Evolutionary conservation across 2,888 invertebrate species (phyloP), one percentile per base, ranked within the genome.

Genomic region (Eilema caniola): DNA sequence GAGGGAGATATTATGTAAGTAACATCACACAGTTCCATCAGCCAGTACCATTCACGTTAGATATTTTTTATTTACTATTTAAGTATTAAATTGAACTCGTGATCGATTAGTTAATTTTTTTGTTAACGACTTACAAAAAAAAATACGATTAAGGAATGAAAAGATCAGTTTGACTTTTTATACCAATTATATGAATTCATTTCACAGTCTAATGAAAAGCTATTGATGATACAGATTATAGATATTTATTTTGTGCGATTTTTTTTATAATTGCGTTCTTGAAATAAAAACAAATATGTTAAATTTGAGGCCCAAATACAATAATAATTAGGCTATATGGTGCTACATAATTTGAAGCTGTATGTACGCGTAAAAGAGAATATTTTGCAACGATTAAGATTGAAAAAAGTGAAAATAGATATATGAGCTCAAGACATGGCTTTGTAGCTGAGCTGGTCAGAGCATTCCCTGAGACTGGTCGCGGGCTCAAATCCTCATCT

Each of bases 1-100:
- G 79, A 78, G 84, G 85, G 80, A 85, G 87, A 86, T 84, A 77
- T 83, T 86, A 62, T 78, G 4, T 33, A 4, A 4, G 78, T 79
- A 82, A 80, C 81, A 73, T 64, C 63, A 70, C 53, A 74, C 71
- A 82, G 77, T 84, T 86, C 83, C 83, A 4, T 41, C 41, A 41
- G 41, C 1, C 41, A 41, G 41, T 41, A 41, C 0, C 16, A 16
- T 41, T 41, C 79, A 70, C 76, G 71, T 78, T 80, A 82, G 78
- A 72, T 65, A 69, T 79, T 84, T 83, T 81, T 73, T 75, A 70
- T 73, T 74, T 59, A 28, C 60, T 59, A n/a, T 69, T 69, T 66
- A 67, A 25, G 41, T 66, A 67, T 70, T 67, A 47, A 73, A 73
- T 73, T 73, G 53, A 71, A 71, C 69, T 66, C 70, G n/a, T 69